These are phyloP conservation scores for Agonum fuliginosum DNA, from an alignment of 2,888 invertebrate species.

Conservation along the genomic window DNA sequence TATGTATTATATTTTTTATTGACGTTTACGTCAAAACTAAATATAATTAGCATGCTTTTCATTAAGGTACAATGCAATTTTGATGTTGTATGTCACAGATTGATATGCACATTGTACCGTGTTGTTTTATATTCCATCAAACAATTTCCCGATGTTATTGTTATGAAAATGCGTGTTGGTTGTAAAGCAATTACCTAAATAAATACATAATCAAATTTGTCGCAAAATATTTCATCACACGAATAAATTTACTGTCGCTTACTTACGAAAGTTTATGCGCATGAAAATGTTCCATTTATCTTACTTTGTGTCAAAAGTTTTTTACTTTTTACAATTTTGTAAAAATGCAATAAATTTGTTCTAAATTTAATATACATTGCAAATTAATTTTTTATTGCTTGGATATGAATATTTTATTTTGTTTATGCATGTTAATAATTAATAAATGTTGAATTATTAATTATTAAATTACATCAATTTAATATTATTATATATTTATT, in stretches of 20 bases:
- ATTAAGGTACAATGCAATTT: too few species aligned
- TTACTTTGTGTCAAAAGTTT: constrained; percentile 1
- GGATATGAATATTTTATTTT: too few species aligned
- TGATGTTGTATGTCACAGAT: too few species aligned
- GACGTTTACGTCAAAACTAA: too few species aligned
- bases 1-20: too few species aligned
- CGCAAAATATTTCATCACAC: not conserved
- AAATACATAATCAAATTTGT: constrained; percentile 10
- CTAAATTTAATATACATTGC: not conserved
- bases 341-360: not conserved
- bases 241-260: constrained; percentile 14
- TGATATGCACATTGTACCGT: too few species aligned
- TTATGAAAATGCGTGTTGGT: not conserved
- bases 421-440: too few species aligned
- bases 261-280: not conserved
- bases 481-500: too few species aligned
- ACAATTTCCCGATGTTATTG: not conserved
- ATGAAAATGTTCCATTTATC: constrained; percentile 16
- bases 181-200: not conserved
- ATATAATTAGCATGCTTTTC: too few species aligned
- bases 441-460: too few species aligned
- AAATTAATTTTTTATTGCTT: not conserved
- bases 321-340: not conserved
- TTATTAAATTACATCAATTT: too few species aligned
- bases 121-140: too few species aligned